These are phyloP conservation scores for Manduca sexta DNA, from an alignment of 1,140 invertebrate genomes.

Conservation along the genomic window DNA sequence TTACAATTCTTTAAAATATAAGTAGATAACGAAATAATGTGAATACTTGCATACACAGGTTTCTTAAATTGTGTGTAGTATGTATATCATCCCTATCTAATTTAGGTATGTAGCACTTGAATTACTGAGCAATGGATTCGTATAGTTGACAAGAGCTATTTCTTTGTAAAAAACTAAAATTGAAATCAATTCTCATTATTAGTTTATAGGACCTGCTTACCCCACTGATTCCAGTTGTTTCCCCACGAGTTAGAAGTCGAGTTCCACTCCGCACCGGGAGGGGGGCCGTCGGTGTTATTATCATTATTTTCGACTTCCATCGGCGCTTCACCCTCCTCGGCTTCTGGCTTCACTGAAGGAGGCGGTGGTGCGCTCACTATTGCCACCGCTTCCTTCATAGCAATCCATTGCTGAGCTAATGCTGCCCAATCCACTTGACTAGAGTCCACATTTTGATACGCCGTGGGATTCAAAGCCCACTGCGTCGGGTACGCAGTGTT, in stretches of 20 bases:
- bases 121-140: too few relatives aligned
- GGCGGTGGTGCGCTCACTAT: constrained; percentile 65
- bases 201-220: constrained; percentile 34
- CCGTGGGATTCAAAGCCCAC: constrained; percentile 82
- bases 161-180: too few relatives aligned
- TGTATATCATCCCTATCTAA: too few relatives aligned
- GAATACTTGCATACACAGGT: too few relatives aligned
- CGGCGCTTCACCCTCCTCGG: constrained; percentile 85
- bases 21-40: too few relatives aligned
- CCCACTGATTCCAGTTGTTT: constrained; percentile 78
- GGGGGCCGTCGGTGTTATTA: constrained; percentile 49
- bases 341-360: constrained; percentile 68
- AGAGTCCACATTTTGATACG: constrained; percentile 76
- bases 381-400: constrained; percentile 87
- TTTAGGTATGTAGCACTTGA: too few relatives aligned
- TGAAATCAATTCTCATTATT: too few relatives aligned
- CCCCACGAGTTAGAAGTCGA: constrained; percentile 68
- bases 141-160: too few relatives aligned
- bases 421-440: constrained; percentile 94
- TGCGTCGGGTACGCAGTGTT: constrained; percentile 79
- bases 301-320: constrained; percentile 84
- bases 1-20: too few relatives aligned
- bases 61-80: too few relatives aligned
- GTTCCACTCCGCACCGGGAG: constrained; percentile 48
- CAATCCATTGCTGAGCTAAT: constrained; percentile 97